Evolutionary conservation across 37 sponge, comb jelly and placozoan genomes (phyloP).

Genomic region (Cladorhizidae sp.): DNA sequence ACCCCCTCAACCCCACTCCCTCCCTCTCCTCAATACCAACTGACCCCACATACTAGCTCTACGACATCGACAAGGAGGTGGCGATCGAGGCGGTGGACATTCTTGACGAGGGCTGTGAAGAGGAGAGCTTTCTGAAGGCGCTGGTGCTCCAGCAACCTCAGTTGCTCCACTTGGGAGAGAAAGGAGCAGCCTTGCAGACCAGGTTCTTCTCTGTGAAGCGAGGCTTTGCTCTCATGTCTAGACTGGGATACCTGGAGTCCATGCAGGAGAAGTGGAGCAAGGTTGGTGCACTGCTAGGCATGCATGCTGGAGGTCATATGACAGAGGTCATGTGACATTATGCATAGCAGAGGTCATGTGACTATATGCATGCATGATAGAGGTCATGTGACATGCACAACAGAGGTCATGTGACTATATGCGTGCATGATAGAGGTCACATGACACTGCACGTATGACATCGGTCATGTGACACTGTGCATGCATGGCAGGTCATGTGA

Average conservation of each 20-base stretch:
- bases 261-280: slow-evolving; percentile 61
- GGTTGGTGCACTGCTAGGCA: slow-evolving; percentile 11
- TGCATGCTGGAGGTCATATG: background rate
- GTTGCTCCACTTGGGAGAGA: slow-evolving; percentile 64
- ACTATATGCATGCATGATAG: no score
- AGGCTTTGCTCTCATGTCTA: slow-evolving; percentile 49
- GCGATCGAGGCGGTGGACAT: slow-evolving; percentile 78
- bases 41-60: slow-evolving; percentile 49
- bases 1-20: background rate
- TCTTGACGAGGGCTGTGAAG: slow-evolving; percentile 92
- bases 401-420: no score
- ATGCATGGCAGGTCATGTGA: no score
- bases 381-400: no score
- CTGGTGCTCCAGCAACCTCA: slow-evolving; percentile 75
- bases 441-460: no score
- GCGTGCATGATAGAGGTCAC: no score
- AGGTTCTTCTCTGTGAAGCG: slow-evolving; percentile 72
- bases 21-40: background rate
- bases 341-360: no score
- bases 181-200: slow-evolving; percentile 69
- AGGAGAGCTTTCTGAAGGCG: slow-evolving; percentile 75
- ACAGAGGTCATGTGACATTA: no score
- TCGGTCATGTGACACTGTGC: no score
- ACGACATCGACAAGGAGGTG: slow-evolving; percentile 69
- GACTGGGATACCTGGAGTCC: slow-evolving; percentile 49